Evolutionary conservation across 2,888 invertebrate genomes (phyloP), one percentile per base, ranked within the genome.

Genomic region (Drosophila demipolita): DNA sequence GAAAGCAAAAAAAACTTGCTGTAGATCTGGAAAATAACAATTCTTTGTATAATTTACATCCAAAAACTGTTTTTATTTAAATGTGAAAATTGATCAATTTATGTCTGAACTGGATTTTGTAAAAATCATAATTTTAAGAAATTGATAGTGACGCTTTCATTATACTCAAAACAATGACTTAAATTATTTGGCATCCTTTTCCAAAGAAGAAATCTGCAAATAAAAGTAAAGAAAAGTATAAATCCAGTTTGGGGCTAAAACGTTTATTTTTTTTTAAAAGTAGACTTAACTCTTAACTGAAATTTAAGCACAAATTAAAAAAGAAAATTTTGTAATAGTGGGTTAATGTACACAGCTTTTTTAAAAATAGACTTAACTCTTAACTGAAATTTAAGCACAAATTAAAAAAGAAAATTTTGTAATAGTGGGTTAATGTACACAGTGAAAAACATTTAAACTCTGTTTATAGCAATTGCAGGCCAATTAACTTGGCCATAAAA

Each of bases 401-500:
- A 45, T 12, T 20, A 4, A 15, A 3, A 20, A 12, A 6, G 3
- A 12, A 45, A 45, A 23, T 26, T 7, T 0, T 4, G 45, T 4
- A 45, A 23, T 23, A 15, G 15, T 15, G 45, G 45, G 45, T 45
- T 78, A 78, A 75, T 72, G 62, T 52, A 36, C n/a, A 15, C 62
- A 33, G 45, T 55, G 15, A 8, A 40, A 45, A 15, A 1, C 4
- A 49, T 55, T 35, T 49, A 59, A 52, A 49, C 42, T 15, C 20
- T 23, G 67, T 55, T 78, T 63, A 63, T 53, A 35, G 29, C 63
- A 68, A 67, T 68, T 63, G 57, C 45, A 35, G 54, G 33, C 62
- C 57, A 68, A 58, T 71, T 62, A 48, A 15, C 29, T 57, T 20
- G 79, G 52, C 66, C 66, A 79, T 85, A 73, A 81, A 85, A 73